Evolutionary conservation across 2,888 invertebrate species (phyloP).

Genomic region (Xylota sylvarum): DNA sequence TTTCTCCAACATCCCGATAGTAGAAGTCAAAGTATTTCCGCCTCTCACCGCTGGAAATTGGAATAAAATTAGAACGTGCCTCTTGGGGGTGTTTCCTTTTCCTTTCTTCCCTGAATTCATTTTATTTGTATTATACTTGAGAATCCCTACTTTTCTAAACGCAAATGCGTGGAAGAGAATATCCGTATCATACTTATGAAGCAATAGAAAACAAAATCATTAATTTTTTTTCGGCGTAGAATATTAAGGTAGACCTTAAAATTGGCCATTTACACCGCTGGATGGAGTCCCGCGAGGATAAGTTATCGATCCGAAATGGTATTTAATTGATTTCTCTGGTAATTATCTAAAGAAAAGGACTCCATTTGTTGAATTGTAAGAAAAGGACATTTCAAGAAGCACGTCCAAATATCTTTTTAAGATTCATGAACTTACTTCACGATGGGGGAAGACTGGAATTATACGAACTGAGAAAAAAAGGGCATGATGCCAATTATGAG

Average conservation of each 20-base stretch:
- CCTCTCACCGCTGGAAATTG: background rate
- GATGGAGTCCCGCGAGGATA: background rate
- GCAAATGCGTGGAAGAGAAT: background rate
- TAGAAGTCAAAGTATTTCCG: conserved; percentile 20
- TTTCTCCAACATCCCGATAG: conserved; percentile 3
- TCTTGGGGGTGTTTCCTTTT: background rate
- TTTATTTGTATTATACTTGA: conserved; percentile 16
- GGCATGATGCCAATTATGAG: background rate
- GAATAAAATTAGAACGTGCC: conserved; percentile 6
- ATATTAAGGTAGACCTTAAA: background rate
- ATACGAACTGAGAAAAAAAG: background rate
- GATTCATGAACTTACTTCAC: background rate
- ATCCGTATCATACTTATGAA: background rate
- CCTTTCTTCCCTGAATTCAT: background rate
- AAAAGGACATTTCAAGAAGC: background rate
- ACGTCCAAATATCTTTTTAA: background rate
- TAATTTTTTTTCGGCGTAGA: background rate
- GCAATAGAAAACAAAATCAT: background rate
- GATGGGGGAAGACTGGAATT: background rate
- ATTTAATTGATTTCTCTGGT: background rate
- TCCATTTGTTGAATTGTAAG: background rate
- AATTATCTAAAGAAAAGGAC: background rate
- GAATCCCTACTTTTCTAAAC: background rate
- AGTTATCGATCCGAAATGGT: background rate
- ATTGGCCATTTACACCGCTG: background rate